Conservation (phyloP, 2,888 invertebrate species). For the Drosophila maculinotata region DNA sequence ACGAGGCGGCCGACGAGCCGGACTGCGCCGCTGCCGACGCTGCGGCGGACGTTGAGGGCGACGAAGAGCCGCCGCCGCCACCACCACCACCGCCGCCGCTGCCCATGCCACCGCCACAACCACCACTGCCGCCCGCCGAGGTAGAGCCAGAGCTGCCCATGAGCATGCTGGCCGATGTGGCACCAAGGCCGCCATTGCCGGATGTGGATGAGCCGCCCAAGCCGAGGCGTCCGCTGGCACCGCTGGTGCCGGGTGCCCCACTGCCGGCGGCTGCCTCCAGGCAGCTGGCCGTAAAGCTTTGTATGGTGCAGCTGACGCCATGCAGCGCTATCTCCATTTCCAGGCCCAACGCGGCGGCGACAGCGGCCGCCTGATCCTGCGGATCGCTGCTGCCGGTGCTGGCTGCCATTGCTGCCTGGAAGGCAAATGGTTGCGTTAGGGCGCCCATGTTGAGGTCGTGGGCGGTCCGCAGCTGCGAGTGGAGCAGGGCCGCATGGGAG, state of each 20-base stretch:
- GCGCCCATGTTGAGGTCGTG: constrained; percentile 82
- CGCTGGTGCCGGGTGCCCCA: constrained; percentile 55
- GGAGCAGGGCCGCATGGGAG: constrained; percentile 86
- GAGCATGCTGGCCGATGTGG: constrained; percentile 68
- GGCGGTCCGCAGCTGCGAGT: constrained; percentile 87
- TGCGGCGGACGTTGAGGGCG: constrained; percentile 77
- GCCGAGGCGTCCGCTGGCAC: constrained; percentile 60
- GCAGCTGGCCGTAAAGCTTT: constrained; percentile 74
- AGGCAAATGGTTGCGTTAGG: constrained; percentile 84
- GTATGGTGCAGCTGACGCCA: constrained; percentile 70
- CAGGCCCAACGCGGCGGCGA: constrained; percentile 82
- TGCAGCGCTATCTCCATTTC: constrained; percentile 81
- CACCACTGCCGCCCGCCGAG: constrained; percentile 82
- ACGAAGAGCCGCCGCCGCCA: constrained; percentile 74
- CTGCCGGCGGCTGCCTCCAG: constrained; percentile 61
- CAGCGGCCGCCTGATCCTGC: constrained; percentile 82
- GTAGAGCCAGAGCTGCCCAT: constrained; percentile 59
- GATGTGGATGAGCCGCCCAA: constrained; percentile 84
- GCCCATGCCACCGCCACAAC: constrained; percentile 80
- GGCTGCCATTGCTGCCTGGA: constrained; percentile 84
- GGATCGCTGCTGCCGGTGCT: constrained; percentile 79
- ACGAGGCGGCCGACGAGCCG: constrained; percentile 80
- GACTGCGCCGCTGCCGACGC: constrained; percentile 79
- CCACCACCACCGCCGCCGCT: constrained; percentile 53
- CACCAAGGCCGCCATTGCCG: constrained; percentile 63